Evolutionary conservation across 2,797 vertebrate species (phyloP).

Genomic region (Sebastes cheni): DNA sequence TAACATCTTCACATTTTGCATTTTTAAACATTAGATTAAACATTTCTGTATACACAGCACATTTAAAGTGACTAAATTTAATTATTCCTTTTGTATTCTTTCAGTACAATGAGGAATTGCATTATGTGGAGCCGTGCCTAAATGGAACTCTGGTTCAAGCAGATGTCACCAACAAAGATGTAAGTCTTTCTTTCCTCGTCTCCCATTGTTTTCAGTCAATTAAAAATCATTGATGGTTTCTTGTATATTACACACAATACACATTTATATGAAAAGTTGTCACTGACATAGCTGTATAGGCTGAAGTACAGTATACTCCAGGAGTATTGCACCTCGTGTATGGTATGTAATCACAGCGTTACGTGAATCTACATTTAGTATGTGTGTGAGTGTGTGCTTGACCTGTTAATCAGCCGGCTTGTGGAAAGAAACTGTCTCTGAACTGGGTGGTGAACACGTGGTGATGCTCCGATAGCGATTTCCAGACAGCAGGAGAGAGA

Average conservation of each 20-base stretch:
- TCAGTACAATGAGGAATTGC: constrained; percentile 95
- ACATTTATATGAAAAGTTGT: neutral
- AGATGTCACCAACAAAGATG: constrained; percentile 96
- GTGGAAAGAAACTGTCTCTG: neutral
- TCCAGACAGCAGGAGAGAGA: neutral
- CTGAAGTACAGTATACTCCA: neutral
- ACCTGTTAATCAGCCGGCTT: neutral
- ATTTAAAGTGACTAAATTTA: constrained; percentile 5
- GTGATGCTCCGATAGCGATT: neutral
- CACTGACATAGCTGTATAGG: neutral
- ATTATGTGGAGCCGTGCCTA: constrained; percentile 94
- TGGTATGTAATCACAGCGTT: neutral
- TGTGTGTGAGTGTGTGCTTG: neutral
- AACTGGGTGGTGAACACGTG: neutral
- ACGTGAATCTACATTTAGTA: neutral
- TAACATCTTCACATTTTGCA: constrained; percentile 8
- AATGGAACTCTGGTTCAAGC: constrained; percentile 97
- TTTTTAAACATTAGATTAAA: constrained; percentile 20
- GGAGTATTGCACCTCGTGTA: neutral
- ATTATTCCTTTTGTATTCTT: constrained; percentile 39
- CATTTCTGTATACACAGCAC: neutral
- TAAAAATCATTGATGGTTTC: neutral
- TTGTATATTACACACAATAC: neutral
- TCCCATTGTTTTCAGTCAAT: neutral
- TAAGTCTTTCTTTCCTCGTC: constrained; percentile 72